Conservation (phyloP, 2,113 vertebrate genomes). For the Paratilapia polleni region DNA sequence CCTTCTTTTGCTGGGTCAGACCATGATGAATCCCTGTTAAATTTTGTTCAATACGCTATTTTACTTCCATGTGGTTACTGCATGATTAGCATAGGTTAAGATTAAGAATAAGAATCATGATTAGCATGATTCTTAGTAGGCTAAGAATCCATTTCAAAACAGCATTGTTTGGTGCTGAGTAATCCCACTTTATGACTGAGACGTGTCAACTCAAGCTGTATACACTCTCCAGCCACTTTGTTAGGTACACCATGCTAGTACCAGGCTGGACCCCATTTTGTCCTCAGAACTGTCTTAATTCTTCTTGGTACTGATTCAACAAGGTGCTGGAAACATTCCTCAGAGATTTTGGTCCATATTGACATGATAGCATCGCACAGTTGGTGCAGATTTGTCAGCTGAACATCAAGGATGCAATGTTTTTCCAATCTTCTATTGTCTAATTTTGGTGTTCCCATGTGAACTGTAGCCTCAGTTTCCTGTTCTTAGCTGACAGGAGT, state of each 20-base stretch:
- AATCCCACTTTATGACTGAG: slow-evolving; percentile 28
- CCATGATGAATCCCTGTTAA: slow-evolving; percentile 25
- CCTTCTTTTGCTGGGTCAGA: slow-evolving; percentile 16
- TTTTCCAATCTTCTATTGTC: too few species aligned
- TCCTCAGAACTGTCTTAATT: background rate
- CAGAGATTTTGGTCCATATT: background rate
- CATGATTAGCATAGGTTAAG: background rate
- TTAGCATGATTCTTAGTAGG: too few species aligned
- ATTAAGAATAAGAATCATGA: too few species aligned
- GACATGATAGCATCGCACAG: background rate
- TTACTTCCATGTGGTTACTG: background rate
- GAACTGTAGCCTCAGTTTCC: too few species aligned
- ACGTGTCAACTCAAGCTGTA: slow-evolving; percentile 2
- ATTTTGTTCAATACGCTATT: background rate
- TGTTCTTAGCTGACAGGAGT: too few species aligned
- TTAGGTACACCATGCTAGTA: background rate
- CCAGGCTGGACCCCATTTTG: background rate
- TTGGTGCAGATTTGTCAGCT: background rate
- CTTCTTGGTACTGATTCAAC: background rate
- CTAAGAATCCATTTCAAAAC: slow-evolving; percentile 4
- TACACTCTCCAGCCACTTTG: background rate
- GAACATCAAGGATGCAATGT: too few species aligned
- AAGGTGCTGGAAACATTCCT: background rate
- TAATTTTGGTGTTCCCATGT: too few species aligned
- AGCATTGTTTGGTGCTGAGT: background rate